A percentile compares a stretch with the other conserved stretches of the same genome.
Evolutionary conservation across 2,888 invertebrate genomes (phyloP).

Genomic region (Anthophora plumipes): DNA sequence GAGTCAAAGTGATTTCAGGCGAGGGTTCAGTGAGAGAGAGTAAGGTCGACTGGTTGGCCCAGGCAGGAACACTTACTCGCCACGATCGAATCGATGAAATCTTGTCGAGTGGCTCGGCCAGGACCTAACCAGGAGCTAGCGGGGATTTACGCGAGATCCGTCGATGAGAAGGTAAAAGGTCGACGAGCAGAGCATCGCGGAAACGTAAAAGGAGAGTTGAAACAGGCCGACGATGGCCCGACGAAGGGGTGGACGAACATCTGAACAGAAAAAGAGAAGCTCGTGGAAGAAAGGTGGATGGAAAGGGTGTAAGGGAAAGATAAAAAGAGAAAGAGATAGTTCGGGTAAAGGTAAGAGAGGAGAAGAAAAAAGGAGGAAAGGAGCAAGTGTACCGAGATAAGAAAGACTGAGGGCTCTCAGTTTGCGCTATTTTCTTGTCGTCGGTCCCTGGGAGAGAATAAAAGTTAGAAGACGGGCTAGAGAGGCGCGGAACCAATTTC

Average conservation of each 20-base stretch:
- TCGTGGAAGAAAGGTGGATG: too few relatives aligned
- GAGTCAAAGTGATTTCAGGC: conserved; percentile 62
- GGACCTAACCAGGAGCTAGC: conserved; percentile 56
- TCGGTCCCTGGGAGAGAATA: conserved; percentile 74
- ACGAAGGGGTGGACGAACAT: not conserved
- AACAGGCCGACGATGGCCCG: conserved; percentile 16
- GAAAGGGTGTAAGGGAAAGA: conserved; percentile 17
- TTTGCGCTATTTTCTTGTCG: conserved; percentile 78
- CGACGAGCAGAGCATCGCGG: conserved; percentile 50
- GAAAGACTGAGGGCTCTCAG: conserved; percentile 68
- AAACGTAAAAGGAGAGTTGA: conserved; percentile 17
- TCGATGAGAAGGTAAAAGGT: conserved; percentile 66
- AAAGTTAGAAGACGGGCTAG: conserved; percentile 71
- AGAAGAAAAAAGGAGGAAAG: conserved; percentile 38
- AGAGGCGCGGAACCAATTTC: conserved; percentile 78
- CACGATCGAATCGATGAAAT: conserved; percentile 69
- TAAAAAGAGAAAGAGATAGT: not conserved
- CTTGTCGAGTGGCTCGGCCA: conserved; percentile 60
- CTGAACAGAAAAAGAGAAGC: not conserved
- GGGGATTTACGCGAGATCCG: conserved; percentile 62
- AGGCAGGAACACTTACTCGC: conserved; percentile 51
- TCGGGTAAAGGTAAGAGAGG: not conserved
- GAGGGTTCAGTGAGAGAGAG: too few relatives aligned
- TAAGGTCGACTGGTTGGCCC: conserved; percentile 8
- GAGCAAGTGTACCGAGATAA: conserved; percentile 63